These are phyloP conservation scores for Centropus unirufus DNA, from an alignment of 2,113 vertebrate genomes.

Conservation along the genomic window DNA sequence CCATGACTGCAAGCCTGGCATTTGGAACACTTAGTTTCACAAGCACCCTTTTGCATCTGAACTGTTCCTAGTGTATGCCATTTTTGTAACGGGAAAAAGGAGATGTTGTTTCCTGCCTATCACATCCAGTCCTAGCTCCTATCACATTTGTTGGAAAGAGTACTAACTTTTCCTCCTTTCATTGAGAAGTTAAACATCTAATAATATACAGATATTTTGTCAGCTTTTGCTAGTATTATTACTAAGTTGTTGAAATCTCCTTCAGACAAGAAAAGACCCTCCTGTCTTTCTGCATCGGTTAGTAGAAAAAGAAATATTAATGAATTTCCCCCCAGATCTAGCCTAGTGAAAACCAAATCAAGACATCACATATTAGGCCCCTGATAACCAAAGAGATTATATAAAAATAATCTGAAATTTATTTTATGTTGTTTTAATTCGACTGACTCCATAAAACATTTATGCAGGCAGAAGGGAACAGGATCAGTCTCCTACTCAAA, in stretches of 20 bases:
- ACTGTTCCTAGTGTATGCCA: background rate
- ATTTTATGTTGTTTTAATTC: background rate
- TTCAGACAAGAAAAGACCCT: fast-evolving
- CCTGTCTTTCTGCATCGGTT: background rate
- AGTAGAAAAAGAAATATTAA: background rate
- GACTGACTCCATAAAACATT: background rate
- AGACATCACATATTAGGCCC: background rate
- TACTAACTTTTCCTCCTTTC: background rate
- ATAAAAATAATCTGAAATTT: background rate
- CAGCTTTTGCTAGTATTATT: background rate
- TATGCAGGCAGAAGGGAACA: background rate
- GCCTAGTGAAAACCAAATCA: background rate
- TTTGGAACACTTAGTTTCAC: background rate
- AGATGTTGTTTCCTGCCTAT: background rate
- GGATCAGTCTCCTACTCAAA: background rate
- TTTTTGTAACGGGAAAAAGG: background rate
- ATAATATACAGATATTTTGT: background rate
- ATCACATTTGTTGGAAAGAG: background rate
- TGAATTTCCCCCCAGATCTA: background rate
- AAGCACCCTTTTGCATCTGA: background rate
- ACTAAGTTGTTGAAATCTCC: background rate
- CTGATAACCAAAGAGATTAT: background rate
- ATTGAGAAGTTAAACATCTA: background rate
- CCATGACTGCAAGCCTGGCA: background rate
- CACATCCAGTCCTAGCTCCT: background rate